Percentiles rank a stretch among this genome's conserved stretches.
Evolutionary conservation across 2,888 invertebrate genomes (phyloP).

Genomic region (Acanthosepion lycidas): DNA sequence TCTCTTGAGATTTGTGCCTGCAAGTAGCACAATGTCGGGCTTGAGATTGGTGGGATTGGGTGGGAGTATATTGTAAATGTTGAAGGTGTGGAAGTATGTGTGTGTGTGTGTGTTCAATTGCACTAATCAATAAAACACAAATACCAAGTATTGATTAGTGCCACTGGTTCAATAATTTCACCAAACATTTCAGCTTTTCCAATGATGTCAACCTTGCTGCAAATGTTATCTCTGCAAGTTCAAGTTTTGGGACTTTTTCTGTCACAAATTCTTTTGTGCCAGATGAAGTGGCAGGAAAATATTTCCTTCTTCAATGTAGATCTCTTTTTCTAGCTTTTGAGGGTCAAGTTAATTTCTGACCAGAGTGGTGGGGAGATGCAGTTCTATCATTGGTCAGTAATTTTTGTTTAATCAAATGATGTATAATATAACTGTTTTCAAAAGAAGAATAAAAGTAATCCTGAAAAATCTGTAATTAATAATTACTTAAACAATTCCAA

Average conservation of each 20-base stretch:
- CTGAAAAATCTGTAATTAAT: neutral
- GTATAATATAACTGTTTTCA: neutral
- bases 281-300: neutral
- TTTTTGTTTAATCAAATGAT: neutral
- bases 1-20: neutral
- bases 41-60: neutral
- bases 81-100: neutral
- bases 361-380: neutral
- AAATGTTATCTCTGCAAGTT: neutral
- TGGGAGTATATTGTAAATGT: neutral
- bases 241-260: neutral
- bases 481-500: neutral
- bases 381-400: neutral
- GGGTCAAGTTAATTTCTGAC: neutral
- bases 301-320: neutral
- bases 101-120: neutral
- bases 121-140: constrained; percentile 4
- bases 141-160: neutral
- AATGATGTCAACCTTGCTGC: neutral
- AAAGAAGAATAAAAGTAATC: neutral
- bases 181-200: neutral
- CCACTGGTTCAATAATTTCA: constrained; percentile 1
- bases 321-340: no score
- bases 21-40: neutral
- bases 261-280: neutral